Base-by-base conservation (phyloP, 2,113 vertebrate genomes). In the Carlito syrichta region DNA sequence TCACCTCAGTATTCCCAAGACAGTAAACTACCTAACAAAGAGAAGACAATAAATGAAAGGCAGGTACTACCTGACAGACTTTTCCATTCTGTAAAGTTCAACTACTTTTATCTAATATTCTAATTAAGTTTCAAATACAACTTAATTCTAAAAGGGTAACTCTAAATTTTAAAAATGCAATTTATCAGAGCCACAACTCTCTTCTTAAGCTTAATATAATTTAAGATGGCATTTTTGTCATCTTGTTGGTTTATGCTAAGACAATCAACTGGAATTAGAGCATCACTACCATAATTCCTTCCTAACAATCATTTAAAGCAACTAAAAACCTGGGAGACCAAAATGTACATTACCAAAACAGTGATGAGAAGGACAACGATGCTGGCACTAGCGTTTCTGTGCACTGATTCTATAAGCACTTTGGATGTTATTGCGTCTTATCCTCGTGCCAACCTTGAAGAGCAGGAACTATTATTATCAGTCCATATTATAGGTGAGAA, bases 401-500 rank as follows among this genome's bases (percentile, higher is more conserved):
- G 23, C 32, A 56, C 35, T 35, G 22, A 14, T 2, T 23, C 14
- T 0, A 0, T 35, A 1, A 30, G 6, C 12, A 30, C 23, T 52
- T 19, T 19, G 8, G 20, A 43, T 19, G 6, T 19, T 7, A 27
- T 0, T 83, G 30, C 16, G 25, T 22, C 38, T 68, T 14, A 73
- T 11, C 40, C 85, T 83, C 81, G 60, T 7, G 16, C 63, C 43
- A 52, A 56, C 54, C 14, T 14, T 38, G 38, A 43, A n/a, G 5
- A 4, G 13, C 7, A 17, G 12, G 16, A 17, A 32, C 71, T 10
- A 43, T 40, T 56, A 78, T 60, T 27, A 71, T 0, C 63, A 35
- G 58, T 62, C 69, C 81, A 52, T 35, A 90, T 91, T 84, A 84
- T 25, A 89, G 74, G 82, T 40, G 87, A 96, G 79, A 68, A 87